Conservation (phyloP, 2,888 invertebrate genomes). For the Neoascia interrupta region DNA sequence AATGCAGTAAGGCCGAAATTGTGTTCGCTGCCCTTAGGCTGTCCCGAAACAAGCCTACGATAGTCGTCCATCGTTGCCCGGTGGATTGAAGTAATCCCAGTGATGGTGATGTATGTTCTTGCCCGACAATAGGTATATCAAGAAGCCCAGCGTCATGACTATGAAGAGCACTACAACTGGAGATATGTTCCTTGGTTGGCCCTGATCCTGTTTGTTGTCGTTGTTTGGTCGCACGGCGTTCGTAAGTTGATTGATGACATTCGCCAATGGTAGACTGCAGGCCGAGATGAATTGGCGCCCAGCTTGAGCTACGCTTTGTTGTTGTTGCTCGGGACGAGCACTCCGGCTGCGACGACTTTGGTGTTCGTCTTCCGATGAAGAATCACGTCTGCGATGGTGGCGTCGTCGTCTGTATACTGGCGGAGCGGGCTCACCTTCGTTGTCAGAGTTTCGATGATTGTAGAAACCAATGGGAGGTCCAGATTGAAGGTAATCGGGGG, state of each 20-base stretch:
- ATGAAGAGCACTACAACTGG: conserved; percentile 89
- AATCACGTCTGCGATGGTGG: conserved; percentile 81
- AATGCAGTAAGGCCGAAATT: conserved; percentile 74
- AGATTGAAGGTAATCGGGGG: conserved; percentile 81
- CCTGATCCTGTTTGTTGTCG: conserved; percentile 71
- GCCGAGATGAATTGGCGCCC: conserved; percentile 86
- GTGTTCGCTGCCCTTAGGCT: conserved; percentile 14
- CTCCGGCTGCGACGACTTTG: conserved; percentile 79
- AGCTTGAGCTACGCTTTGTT: conserved; percentile 84
- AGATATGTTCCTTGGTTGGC: conserved; percentile 83
- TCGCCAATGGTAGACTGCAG: conserved; percentile 84
- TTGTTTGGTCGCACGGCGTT: conserved; percentile 81
- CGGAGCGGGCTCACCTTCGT: conserved; percentile 78
- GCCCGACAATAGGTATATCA: conserved; percentile 87
- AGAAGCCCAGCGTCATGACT: conserved; percentile 87
- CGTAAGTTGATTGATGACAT: conserved; percentile 86
- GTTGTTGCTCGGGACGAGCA: conserved; percentile 82
- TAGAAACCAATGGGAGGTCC: conserved; percentile 81
- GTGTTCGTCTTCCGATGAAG: conserved; percentile 81
- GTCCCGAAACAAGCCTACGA: conserved; percentile 71
- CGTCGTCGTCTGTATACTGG: conserved; percentile 81
- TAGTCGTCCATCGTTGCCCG: conserved; percentile 81
- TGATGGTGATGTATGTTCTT: conserved; percentile 89
- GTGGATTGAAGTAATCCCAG: conserved; percentile 94
- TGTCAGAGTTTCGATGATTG: conserved; percentile 78